Percentiles rank a stretch among this genome's conserved stretches.
phyloP scores from a whole-genome alignment of 2,113 vertebrate genomes.

The Anarrhichthys ocellatus region DNA sequence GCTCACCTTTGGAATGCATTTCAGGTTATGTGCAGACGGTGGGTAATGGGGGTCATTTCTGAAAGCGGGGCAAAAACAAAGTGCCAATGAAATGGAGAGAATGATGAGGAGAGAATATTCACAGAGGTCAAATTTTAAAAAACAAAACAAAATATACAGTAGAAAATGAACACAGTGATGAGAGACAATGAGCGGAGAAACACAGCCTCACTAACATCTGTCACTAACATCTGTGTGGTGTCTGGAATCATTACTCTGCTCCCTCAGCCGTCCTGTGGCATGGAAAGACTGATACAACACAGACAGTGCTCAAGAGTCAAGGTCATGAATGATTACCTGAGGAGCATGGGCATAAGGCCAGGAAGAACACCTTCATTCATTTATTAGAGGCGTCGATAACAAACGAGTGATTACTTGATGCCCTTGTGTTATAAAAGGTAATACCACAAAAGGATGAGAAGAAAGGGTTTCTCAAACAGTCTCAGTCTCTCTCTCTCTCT shows the following conservation, averaged over 20 bases:
- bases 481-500: background rate
- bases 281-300: slow-evolving; percentile 58
- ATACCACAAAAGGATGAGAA: slow-evolving; percentile 9
- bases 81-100: background rate
- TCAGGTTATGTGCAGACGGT: background rate
- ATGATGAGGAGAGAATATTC: slow-evolving; percentile 2
- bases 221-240: background rate
- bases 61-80: slow-evolving; percentile 14
- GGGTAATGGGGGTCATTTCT: background rate
- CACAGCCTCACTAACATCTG: slow-evolving; percentile 2
- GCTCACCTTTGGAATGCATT: slow-evolving; percentile 32
- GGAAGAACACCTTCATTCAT: slow-evolving; percentile 61
- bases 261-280: slow-evolving; percentile 7
- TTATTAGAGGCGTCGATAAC: slow-evolving; percentile 40
- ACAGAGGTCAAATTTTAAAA: background rate
- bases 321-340: slow-evolving; percentile 69
- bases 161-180: slow-evolving; percentile 8
- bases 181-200: slow-evolving; percentile 10
- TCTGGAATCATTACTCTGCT: slow-evolving; percentile 6
- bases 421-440: slow-evolving; percentile 35
- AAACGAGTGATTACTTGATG: slow-evolving; percentile 20
- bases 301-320: slow-evolving; percentile 53
- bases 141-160: background rate
- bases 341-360: slow-evolving; percentile 54
- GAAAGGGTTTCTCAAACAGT: slow-evolving; percentile 11